A percentile compares a stretch with the other conserved stretches of the same genome.
phyloP scores from a whole-genome alignment of 2,797 vertebrate genomes.

The Microctenopoma steveboyesi region DNA sequence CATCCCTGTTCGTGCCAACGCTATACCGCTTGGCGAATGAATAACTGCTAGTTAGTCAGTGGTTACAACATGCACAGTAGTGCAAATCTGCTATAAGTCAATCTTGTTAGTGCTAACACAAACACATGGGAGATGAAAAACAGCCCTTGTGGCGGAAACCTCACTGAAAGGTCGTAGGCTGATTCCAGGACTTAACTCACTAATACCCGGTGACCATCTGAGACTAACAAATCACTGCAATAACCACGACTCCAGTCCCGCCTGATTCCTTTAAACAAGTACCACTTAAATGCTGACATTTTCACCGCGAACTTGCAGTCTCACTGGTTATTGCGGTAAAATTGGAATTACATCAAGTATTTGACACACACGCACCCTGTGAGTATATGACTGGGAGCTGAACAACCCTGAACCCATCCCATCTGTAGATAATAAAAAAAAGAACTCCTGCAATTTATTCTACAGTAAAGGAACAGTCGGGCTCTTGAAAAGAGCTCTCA shows the following conservation, averaged over 20 bases:
- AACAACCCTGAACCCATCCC: conserved; percentile 54
- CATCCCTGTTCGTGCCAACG: conserved; percentile 33
- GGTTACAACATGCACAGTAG: conserved; percentile 60
- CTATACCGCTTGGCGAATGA: conserved; percentile 50
- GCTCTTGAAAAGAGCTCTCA: conserved; percentile 65
- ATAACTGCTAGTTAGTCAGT: conserved; percentile 65
- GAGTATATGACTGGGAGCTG: conserved; percentile 50
- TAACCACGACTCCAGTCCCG: conserved; percentile 7
- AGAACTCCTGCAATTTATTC: conserved; percentile 58
- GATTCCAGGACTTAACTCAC: conserved; percentile 59
- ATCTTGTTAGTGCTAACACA: conserved; percentile 72
- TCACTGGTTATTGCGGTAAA: conserved; percentile 37
- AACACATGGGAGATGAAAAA: conserved; percentile 71
- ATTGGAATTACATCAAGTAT: conserved; percentile 46
- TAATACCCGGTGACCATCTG: conserved; percentile 51
- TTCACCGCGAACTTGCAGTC: conserved; percentile 20
- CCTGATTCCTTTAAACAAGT: conserved; percentile 32
- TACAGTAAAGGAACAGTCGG: conserved; percentile 69
- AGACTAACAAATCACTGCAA: conserved; percentile 64
- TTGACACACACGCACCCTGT: conserved; percentile 45
- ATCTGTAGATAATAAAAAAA: conserved; percentile 69
- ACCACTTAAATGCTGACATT: conserved; percentile 19
- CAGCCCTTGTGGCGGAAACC: conserved; percentile 68
- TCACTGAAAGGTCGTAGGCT: conserved; percentile 58
- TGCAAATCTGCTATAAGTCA: conserved; percentile 75